Percentiles rank a stretch among this genome's conserved stretches.
Evolutionary conservation across 2,113 vertebrate species (phyloP).

Genomic region (Urocynchramus pylzowi): DNA sequence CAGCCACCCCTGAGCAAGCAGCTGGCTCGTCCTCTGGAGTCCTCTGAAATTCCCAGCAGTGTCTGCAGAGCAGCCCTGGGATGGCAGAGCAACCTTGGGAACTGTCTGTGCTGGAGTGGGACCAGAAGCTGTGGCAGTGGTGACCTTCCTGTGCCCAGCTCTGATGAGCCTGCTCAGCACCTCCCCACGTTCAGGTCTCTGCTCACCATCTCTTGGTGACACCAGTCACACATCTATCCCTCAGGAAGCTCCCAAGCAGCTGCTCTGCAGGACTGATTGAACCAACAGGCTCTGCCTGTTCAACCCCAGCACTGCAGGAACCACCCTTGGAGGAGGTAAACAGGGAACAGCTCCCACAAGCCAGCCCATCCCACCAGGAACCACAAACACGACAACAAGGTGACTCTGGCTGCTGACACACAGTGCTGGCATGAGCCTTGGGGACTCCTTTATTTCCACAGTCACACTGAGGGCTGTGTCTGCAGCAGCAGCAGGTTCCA

Average conservation of each 20-base stretch:
- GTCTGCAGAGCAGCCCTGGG: not conserved
- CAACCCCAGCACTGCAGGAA: not conserved
- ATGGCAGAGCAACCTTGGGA: not conserved
- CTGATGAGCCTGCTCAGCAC: not conserved
- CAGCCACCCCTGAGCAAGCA: not conserved
- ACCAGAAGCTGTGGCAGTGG: not conserved
- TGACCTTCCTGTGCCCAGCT: accelerated
- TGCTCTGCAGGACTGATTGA: not conserved
- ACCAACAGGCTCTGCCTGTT: not conserved
- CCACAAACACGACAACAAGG: not conserved
- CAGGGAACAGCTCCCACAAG: accelerated
- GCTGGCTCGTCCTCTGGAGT: not conserved
- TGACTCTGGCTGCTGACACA: not conserved
- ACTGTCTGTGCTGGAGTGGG: not conserved
- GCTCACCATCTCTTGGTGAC: not conserved
- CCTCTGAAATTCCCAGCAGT: not conserved
- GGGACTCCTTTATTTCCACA: slow-evolving; percentile 24
- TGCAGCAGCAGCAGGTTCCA: not conserved
- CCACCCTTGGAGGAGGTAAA: not conserved
- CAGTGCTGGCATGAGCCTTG: not conserved
- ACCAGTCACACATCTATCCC: not conserved
- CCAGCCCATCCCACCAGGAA: not conserved
- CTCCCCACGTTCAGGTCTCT: accelerated
- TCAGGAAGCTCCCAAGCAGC: not conserved
- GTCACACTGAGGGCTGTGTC: not conserved